Evolutionary conservation across 2,888 invertebrate species (phyloP).

Genomic region (Aphidius colemani): DNA sequence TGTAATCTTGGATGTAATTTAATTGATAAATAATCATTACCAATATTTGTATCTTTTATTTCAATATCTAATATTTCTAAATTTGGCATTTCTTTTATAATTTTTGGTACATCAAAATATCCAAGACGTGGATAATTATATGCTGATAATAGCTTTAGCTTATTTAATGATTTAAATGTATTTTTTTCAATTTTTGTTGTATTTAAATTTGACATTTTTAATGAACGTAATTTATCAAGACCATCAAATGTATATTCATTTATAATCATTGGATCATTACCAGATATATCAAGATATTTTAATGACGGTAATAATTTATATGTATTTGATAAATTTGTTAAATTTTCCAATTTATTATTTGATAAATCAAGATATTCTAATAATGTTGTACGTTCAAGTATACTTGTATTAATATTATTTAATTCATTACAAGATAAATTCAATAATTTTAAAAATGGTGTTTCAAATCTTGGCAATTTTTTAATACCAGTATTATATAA

Average conservation of each 20-base stretch:
- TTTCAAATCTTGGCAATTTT: conserved; percentile 73
- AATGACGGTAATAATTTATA: conserved; percentile 68
- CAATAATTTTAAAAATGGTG: conserved; percentile 79
- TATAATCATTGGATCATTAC: conserved; percentile 80
- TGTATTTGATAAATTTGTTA: conserved; percentile 59
- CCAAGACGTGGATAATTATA: conserved; percentile 80
- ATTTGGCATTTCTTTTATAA: conserved; percentile 75
- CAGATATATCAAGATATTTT: conserved; percentile 77
- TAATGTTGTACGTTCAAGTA: conserved; percentile 79
- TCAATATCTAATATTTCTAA: conserved; percentile 82
- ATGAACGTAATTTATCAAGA: conserved; percentile 68
- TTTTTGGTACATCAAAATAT: conserved; percentile 83
- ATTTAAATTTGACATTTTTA: conserved; percentile 73
- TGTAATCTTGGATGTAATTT: conserved; percentile 78
- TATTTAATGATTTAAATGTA: conserved; percentile 75
- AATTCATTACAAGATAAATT: conserved; percentile 82
- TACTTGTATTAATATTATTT: conserved; percentile 67
- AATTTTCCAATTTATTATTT: conserved; percentile 68
- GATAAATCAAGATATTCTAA: conserved; percentile 80
- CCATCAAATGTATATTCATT: conserved; percentile 77
- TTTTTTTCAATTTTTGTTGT: conserved; percentile 81
- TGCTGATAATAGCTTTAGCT: conserved; percentile 72
- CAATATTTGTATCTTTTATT: conserved; percentile 81
- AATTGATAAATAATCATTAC: conserved; percentile 80
- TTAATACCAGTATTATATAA: conserved; percentile 80